Evolutionary conservation across 2,888 invertebrate species (phyloP), one percentile per base, ranked within the genome.

Genomic region (Chloroclysta siterata): DNA sequence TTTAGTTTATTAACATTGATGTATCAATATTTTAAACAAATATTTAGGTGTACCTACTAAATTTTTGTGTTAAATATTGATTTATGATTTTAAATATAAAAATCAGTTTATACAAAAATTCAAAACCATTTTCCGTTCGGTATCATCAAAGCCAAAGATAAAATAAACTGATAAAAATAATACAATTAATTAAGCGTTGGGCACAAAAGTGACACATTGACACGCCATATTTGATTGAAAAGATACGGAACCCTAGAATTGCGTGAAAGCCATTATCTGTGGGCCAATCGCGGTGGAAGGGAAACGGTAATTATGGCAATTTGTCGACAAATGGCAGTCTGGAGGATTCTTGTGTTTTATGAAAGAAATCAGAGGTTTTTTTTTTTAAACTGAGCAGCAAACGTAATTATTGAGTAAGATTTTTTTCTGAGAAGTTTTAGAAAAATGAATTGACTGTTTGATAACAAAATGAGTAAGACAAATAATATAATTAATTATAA

Each of bases 241-340:
- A 67, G 83, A 84, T 83, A 72, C 73, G 74, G 74, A 77, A 82
- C 81, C 82, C 72, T 70, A 70, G 73, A 83, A 83, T 85, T 82
- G 79, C 80, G 79, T 81, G 78, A 75, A 46, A 84, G 82, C 80
- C 73, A 81, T 83, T 85, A 85, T 87, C 85, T 81, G 69, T 73
- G 71, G 74, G 74, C 66, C 71, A 75, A 81, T 72, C 72, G 60
- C 22, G 44, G 14, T 36, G 2, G 33, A 50, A 68, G 67, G 82
- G 77, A 81, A 83, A 82, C 72, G 63, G 70, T 87, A 87, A 88
- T 89, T 88, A 88, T 72, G 76, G 81, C 87, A 85, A 89, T 88
- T 88, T 87, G 85, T 84, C 82, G 76, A 79, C 78, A 77, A 72
- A 75, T 74, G 70, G 70, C 71, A 63, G 68, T 72, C 72, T 72